These are phyloP conservation scores for Actias luna DNA, from an alignment of 2,888 invertebrate species.

Conservation along the genomic window DNA sequence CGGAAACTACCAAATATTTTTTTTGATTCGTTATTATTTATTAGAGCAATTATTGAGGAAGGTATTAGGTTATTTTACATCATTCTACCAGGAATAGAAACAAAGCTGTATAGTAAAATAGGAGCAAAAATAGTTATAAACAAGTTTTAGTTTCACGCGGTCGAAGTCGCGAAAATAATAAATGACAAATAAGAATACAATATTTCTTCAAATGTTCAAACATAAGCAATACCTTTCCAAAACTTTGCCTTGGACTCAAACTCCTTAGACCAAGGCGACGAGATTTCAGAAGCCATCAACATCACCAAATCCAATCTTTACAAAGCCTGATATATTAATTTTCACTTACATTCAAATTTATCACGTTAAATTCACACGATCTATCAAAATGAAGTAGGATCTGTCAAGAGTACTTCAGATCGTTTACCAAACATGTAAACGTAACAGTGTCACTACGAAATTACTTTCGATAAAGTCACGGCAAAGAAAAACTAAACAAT, in stretches of 20 bases:
- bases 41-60: too few species aligned
- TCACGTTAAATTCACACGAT: not conserved
- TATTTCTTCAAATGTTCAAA: not conserved
- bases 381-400: not conserved
- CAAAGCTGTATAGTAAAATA: too few species aligned
- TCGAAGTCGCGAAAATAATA: too few species aligned
- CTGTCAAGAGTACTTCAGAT: not conserved
- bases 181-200: too few species aligned
- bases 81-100: too few species aligned
- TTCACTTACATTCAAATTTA: not conserved
- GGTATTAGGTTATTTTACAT: too few species aligned
- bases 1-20: too few species aligned
- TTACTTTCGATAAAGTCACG: not conserved
- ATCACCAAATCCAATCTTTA: not conserved
- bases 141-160: too few species aligned
- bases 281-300: slow-evolving; percentile 6
- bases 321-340: not conserved
- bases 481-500: not conserved
- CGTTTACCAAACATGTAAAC: not conserved
- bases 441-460: not conserved
- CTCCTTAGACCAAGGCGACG: slow-evolving; percentile 53
- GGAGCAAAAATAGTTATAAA: too few species aligned
- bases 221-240: slow-evolving; percentile 58
- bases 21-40: too few species aligned
- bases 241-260: slow-evolving; percentile 58